Evolutionary conservation across 2,113 vertebrate genomes (phyloP), one percentile per base, ranked within the genome.

Genomic region (Xenopus laevis): DNA sequence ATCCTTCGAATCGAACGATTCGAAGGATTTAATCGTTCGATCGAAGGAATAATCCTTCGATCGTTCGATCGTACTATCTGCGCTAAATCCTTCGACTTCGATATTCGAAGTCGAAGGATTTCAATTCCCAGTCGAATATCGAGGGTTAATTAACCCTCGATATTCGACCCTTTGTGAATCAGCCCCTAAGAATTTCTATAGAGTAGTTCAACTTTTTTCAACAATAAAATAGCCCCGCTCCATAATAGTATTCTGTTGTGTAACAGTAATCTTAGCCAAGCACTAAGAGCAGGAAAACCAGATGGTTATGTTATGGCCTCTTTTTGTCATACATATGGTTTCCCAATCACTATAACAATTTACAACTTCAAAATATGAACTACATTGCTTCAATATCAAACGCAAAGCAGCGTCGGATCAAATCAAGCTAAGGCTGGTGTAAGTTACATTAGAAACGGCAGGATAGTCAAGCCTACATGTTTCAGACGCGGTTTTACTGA

Each of bases 321-420:
- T 67, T n/a, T 55, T 47, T 74, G 65, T 74, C 64, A 68, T 67
- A 27, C 65, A 68, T 55, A 74, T 68, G 65, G 53, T 68, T 74
- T 74, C 13, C 12, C 18, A 40, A 70, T 59, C 30, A 59, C 55
- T 70, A 30, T 46, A 23, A 68, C 64, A 74, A 68, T 74, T 68
- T 74, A 74, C 65, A 74, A 27, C 65, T 61, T 45, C 44, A 47
- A 60, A 68, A 58, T 33, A 60, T 45, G 65, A 52, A 33, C 65
- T 74, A 74, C 64, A 68, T 60, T 67, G 60, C 53, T 74, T 52
- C 68, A 60, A 74, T 74, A 68, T 65, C 58, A 74, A 68, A 74
- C 72, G 61, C 65, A 68, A 68, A 65, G 72, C 55, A 67, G 44
- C 61, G 65, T 74, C 64, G 45, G 45, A 67, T 18, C 47, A 53